Percentiles rank a stretch among this genome's conserved stretches.
Evolutionary conservation across 2,888 invertebrate species (phyloP).

Genomic region (Creontiades dilutus): DNA sequence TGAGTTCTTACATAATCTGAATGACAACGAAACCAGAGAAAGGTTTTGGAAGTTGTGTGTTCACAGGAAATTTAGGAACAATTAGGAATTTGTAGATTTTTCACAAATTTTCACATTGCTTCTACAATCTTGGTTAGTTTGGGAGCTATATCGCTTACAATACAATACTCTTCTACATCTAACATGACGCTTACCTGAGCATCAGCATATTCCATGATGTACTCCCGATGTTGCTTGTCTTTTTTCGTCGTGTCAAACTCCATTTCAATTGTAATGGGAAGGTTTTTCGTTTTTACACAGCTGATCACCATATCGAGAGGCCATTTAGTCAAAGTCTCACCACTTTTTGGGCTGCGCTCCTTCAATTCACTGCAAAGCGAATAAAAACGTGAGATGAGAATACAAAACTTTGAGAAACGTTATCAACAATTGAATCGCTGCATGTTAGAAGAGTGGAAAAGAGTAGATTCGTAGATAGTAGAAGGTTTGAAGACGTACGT

Average conservation of each 20-base stretch:
- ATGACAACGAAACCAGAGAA: too few relatives aligned
- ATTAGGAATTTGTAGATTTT: too few relatives aligned
- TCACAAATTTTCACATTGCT: too few relatives aligned
- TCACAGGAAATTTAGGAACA: too few relatives aligned
- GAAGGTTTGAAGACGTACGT: too few relatives aligned
- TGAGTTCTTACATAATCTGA: too few relatives aligned
- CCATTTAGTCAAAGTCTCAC: slow-evolving; percentile 80
- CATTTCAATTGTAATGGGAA: slow-evolving; percentile 79
- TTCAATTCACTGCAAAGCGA: slow-evolving; percentile 79
- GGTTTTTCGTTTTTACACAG: slow-evolving; percentile 79
- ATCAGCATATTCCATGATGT: slow-evolving; percentile 81
- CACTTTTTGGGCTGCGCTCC: slow-evolving; percentile 80
- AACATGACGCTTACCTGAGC: slow-evolving; percentile 79
- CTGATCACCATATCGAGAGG: slow-evolving; percentile 80
- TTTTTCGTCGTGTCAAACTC: slow-evolving; percentile 83
- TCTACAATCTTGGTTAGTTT: too few relatives aligned
- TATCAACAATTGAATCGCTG: too few relatives aligned
- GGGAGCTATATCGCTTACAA: too few relatives aligned
- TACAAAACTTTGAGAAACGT: too few relatives aligned
- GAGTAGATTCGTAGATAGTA: too few relatives aligned
- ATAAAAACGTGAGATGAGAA: neutral
- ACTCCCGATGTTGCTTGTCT: slow-evolving; percentile 82
- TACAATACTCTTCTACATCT: neutral
- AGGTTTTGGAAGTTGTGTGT: too few relatives aligned
- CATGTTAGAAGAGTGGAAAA: neutral